Percentiles rank a stretch among this genome's conserved stretches.
Evolutionary conservation across 2,888 invertebrate species (phyloP).

Genomic region (Timema podura): DNA sequence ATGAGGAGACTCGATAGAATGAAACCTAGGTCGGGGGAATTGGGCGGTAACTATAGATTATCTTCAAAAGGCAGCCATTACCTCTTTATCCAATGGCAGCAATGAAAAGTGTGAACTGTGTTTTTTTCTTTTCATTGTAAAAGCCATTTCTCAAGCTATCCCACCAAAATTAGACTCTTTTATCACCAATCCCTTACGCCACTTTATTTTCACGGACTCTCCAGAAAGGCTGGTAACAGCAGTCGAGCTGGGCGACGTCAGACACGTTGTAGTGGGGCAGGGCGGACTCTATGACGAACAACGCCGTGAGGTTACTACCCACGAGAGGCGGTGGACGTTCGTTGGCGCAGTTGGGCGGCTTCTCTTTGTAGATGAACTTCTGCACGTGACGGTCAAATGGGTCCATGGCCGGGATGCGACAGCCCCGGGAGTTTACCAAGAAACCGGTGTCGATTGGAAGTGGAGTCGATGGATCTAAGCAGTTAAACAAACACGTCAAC

Average conservation of each 20-base stretch:
- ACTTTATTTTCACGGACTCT: slow-evolving; percentile 7
- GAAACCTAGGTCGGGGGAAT: too few relatives aligned
- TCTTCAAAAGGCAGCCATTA: too few relatives aligned
- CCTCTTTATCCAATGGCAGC: too few relatives aligned
- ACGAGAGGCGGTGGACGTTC: slow-evolving; percentile 24
- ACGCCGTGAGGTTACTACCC: slow-evolving; percentile 46
- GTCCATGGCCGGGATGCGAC: slow-evolving; percentile 31
- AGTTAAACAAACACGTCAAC: too few relatives aligned
- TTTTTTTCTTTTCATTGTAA: too few relatives aligned
- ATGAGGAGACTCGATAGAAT: too few relatives aligned
- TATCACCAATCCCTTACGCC: too few relatives aligned
- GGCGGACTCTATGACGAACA: slow-evolving; percentile 52
- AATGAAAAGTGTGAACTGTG: too few relatives aligned
- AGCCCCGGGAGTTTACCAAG: slow-evolving; percentile 29
- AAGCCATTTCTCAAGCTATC: too few relatives aligned
- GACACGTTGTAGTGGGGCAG: slow-evolving; percentile 50
- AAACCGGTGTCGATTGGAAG: slow-evolving; percentile 16
- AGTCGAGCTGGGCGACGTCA: slow-evolving; percentile 45
- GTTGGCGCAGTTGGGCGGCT: slow-evolving; percentile 23
- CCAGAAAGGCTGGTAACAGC: slow-evolving; percentile 29
- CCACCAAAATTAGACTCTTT: too few relatives aligned
- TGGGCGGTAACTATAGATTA: too few relatives aligned
- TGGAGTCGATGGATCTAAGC: too few relatives aligned
- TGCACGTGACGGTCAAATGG: slow-evolving; percentile 26
- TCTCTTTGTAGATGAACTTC: slow-evolving; percentile 21